phyloP scores from a whole-genome alignment of 2,797 vertebrate genomes.

The Gadopsis bispinosus region DNA sequence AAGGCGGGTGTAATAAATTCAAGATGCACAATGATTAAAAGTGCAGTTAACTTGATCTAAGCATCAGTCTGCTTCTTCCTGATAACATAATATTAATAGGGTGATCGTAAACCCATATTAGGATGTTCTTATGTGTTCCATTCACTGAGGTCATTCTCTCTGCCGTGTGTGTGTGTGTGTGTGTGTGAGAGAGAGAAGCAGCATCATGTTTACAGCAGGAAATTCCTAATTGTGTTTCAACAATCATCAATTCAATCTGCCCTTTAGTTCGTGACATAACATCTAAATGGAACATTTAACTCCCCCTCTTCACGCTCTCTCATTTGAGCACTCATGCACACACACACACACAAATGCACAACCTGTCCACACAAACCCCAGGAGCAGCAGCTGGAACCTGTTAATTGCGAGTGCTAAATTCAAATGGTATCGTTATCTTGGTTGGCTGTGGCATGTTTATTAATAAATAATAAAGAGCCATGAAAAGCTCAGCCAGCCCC shows the following conservation, averaged over 20 bases:
- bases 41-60: constrained; percentile 37
- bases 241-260: constrained; percentile 71
- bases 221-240: constrained; percentile 72
- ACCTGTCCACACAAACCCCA: constrained; percentile 22
- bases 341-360: constrained; percentile 31
- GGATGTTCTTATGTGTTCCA: constrained; percentile 23
- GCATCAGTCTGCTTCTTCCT: constrained; percentile 45
- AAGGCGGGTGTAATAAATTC: constrained; percentile 29
- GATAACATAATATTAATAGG: constrained; percentile 61
- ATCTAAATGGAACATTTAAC: constrained; percentile 75
- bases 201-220: constrained; percentile 61
- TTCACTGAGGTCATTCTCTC: constrained; percentile 36
- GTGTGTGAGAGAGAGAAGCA: constrained; percentile 8
- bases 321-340: constrained; percentile 20
- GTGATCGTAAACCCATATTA: constrained; percentile 41
- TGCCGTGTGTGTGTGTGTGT: not conserved
- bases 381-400: constrained; percentile 72
- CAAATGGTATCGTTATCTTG: constrained; percentile 68
- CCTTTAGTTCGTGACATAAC: constrained; percentile 73
- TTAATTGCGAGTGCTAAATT: constrained; percentile 80
- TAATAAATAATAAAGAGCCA: constrained; percentile 78
- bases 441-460: constrained; percentile 78
- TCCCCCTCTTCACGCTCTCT: constrained; percentile 40
- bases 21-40: constrained; percentile 54
- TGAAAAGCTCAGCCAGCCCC: constrained; percentile 62